Evolutionary conservation across 2,797 vertebrate species (phyloP).

Genomic region (Balearica regulorum): DNA sequence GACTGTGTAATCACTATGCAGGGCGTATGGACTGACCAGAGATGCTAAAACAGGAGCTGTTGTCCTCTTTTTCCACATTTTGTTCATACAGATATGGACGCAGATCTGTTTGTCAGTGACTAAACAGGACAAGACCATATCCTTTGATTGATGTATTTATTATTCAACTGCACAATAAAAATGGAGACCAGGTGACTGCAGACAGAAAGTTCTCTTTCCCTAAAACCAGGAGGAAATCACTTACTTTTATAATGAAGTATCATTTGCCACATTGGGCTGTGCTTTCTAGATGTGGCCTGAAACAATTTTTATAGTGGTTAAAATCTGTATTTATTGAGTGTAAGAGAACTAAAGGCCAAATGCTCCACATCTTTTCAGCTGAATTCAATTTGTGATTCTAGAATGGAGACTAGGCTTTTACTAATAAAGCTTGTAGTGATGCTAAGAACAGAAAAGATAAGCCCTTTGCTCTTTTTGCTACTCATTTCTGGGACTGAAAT

Average conservation of each 20-base stretch:
- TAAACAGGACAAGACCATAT: neutral
- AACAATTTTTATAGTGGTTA: neutral
- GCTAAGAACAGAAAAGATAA: neutral
- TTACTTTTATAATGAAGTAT: neutral
- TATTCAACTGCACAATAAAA: neutral
- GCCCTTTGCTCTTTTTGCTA: neutral
- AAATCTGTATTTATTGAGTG: neutral
- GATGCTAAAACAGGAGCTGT: neutral
- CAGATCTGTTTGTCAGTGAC: neutral
- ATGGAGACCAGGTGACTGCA: neutral
- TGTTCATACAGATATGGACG: neutral
- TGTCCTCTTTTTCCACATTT: neutral
- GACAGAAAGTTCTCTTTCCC: neutral
- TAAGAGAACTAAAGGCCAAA: neutral
- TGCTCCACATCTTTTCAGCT: neutral
- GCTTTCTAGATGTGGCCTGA: neutral
- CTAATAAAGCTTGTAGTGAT: neutral
- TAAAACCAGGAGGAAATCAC: neutral
- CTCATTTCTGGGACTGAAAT: slow-evolving; percentile 9
- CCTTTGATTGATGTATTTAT: neutral
- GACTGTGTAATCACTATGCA: neutral
- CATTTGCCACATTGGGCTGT: neutral
- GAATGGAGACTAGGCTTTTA: neutral
- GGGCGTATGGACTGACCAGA: neutral
- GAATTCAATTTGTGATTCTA: slow-evolving; percentile 9